Base-by-base conservation (phyloP, 1,140 invertebrate genomes). In the Diachasma alloeum region DNA sequence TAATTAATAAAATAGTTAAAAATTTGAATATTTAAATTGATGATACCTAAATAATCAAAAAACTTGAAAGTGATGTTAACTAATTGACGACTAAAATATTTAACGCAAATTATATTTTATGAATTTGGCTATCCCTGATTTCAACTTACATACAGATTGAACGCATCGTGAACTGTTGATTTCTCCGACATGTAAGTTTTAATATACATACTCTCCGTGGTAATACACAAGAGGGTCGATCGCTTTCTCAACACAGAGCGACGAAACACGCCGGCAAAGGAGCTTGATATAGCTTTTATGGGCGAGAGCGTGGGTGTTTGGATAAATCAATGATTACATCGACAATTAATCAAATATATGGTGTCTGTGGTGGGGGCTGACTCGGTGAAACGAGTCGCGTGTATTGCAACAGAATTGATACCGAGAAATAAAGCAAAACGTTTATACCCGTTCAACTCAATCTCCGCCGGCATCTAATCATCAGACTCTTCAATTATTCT, bases 321-420 rank as follows among this genome's bases (percentile, higher is more conserved):
- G 78, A 79, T 79, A 79, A 79, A 79, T 79, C 78, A 79, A 79
- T 79, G 78, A 79, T 79, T 79, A 79, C 75, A 79, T 79, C 78
- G 78, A 72, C 75, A 79, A 79, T 79, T 79, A 79, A 79, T 79
- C 78, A 79, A 79, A 79, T 75, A 48, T 67, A 68, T 44, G 17
- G 19, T 15, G 37, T 11, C 56, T 13, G 13, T 56, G 19, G 48
- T 4, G 59, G 39, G 63, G 74, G 44, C 66, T 9, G n/a, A 63
- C 2, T 31, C 31, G 31, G 31, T 31, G 59, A 63, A 63, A 63
- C 59, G 9, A 63, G 59, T 26, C 48, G 39, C 19, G 48, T 56
- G 19, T 31, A 22, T 63, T 63, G 59, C 59, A 10, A 63, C 59
- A 63, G 59, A 15, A 24, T 63, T 63, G 24, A 26, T 63, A 19